These are phyloP conservation scores for Synanthedon myopaeformis DNA, from an alignment of 2,888 invertebrate species.

Conservation along the genomic window DNA sequence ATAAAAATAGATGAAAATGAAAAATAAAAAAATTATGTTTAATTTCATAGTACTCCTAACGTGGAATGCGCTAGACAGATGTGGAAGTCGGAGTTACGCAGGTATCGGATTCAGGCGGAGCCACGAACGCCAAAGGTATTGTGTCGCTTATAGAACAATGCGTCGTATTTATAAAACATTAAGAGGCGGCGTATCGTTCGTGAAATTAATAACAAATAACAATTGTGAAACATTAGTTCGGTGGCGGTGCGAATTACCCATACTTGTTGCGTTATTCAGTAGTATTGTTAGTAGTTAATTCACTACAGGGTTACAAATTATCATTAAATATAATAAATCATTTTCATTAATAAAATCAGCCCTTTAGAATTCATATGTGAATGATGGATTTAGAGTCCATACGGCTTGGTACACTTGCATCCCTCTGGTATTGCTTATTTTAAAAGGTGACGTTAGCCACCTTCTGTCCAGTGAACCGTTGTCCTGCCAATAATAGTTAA, in stretches of 20 bases:
- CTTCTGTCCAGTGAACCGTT: too few species aligned
- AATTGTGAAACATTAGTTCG: slow-evolving; percentile 68
- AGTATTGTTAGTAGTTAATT: background rate
- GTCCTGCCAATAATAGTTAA: too few species aligned
- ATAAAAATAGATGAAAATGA: slow-evolving; percentile 1
- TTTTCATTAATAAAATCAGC: too few species aligned
- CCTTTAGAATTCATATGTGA: too few species aligned
- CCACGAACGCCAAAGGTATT: slow-evolving; percentile 56
- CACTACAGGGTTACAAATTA: background rate
- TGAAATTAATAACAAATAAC: slow-evolving; percentile 72
- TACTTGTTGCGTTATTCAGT: slow-evolving; percentile 17
- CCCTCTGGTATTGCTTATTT: too few species aligned
- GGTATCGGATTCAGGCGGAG: slow-evolving; percentile 50
- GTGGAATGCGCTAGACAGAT: background rate
- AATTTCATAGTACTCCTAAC: background rate
- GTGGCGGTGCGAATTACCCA: slow-evolving; percentile 62
- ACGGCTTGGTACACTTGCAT: too few species aligned
- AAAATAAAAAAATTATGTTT: slow-evolving; percentile 4
- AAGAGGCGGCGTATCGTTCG: slow-evolving; percentile 67
- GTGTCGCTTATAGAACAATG: slow-evolving; percentile 68
- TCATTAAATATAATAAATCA: too few species aligned
- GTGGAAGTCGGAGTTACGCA: slow-evolving; percentile 21
- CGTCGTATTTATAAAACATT: slow-evolving; percentile 70
- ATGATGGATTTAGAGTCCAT: too few species aligned
- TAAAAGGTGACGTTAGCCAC: too few species aligned